Evolutionary conservation across 2,888 invertebrate genomes (phyloP), one percentile per base, ranked within the genome.

Genomic region (Acanthosepion esculentum): DNA sequence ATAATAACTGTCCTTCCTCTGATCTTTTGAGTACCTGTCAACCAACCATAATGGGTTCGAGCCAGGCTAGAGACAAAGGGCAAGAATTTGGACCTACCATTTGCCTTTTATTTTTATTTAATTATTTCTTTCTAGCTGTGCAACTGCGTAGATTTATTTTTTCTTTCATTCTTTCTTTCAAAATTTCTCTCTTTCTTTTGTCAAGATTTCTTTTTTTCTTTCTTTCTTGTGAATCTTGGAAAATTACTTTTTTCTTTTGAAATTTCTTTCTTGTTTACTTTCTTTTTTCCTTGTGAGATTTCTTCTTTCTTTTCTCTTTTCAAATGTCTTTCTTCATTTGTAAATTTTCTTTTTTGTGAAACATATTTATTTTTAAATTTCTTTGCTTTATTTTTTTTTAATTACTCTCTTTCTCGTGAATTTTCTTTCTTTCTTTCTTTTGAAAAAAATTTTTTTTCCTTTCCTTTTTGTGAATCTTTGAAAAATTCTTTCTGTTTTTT

Each of bases 41-140:
- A 78, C 78, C n/a, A n/a, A n/a, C 33, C 78, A 33, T n/a, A 78
- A 78, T 78, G 78, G 78, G 78, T 78, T 78, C 78, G n/a, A 78
- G 78, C 78, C n/a, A 3, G 78, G n/a, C 15, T 78, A 15, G n/a
- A 18, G 18, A 78, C 78, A 78, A 78, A 78, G 78, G 12, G n/a
- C 18, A 78, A 78, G 15, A n/a, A n/a, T 59, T 59, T 59, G 6
- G 59, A 23, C 18, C 78, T 78, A 33, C 5, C n/a, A 78, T 78
- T 78, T n/a, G n/a, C 12, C 41, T 33, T 33, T n/a, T 6, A 78
- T 78, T 10, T 78, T 78, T 15, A 23, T 78, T n/a, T 78, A 1
- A 33, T 78, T 15, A 15, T 33, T 78, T 33, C 8, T 10, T 33
- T 78, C 59, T 59, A 59, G 0, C 23, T 59, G 26, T 23, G 59